Conservation (phyloP, 37 sponge, comb jelly and placozoan genomes). For the Mnemiopsis leidyi region DNA sequence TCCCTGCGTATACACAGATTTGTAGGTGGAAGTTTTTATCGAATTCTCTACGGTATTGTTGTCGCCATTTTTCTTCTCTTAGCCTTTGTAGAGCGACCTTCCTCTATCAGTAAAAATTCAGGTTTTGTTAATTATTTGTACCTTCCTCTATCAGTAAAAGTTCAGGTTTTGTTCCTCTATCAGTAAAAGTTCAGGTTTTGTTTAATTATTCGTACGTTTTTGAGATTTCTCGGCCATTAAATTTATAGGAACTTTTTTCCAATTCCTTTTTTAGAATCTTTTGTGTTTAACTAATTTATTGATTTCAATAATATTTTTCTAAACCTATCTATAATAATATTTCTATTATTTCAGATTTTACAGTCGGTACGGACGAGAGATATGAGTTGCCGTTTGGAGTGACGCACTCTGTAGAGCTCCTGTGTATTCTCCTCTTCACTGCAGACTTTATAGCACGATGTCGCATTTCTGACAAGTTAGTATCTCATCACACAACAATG, state of each 20-base stretch:
- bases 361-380: background rate
- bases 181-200: too few species aligned
- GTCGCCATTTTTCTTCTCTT: background rate
- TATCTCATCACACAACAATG: too few species aligned
- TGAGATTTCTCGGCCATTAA: too few species aligned
- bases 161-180: too few species aligned
- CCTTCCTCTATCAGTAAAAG: too few species aligned
- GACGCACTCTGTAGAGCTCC: background rate
- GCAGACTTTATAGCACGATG: conserved; percentile 1
- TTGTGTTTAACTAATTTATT: too few species aligned
- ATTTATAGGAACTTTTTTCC: too few species aligned
- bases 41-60: background rate
- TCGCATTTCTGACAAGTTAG: background rate
- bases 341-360: conserved; percentile 58
- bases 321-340: too few species aligned
- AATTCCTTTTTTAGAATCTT: too few species aligned
- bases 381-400: conserved; percentile 16
- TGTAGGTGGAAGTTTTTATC: background rate
- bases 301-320: too few species aligned
- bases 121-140: conserved; percentile 1
- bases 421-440: background rate
- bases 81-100: conserved; percentile 38
- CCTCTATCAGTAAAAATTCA: conserved; percentile 25
- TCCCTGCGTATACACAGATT: conserved; percentile 20
- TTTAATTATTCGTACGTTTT: too few species aligned